phyloP scores from a whole-genome alignment of 2,113 vertebrate genomes.

The Pipra filicauda region DNA sequence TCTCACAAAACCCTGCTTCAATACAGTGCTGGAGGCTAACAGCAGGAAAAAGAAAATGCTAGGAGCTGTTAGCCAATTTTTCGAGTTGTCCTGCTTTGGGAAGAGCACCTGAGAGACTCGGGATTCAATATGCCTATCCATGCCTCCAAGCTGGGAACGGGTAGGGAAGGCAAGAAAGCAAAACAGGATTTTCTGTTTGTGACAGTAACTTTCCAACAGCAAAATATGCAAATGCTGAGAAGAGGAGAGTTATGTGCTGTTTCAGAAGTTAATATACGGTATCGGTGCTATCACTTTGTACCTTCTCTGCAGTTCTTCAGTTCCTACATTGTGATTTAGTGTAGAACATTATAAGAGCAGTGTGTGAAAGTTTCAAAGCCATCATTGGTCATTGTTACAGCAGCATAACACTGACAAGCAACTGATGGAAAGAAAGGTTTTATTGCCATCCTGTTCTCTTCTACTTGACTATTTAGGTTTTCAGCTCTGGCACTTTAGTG shows the following conservation, averaged over 20 bases:
- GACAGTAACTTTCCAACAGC: not conserved
- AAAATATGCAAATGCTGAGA: not conserved
- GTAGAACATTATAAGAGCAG: not conserved
- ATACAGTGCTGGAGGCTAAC: not conserved
- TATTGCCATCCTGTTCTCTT: not conserved
- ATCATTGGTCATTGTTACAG: conserved; percentile 51
- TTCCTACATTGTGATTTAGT: conserved; percentile 31
- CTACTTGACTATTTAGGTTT: not conserved
- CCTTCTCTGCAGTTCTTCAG: not conserved
- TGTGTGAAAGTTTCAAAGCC: conserved; percentile 35
- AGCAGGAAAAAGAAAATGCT: not conserved
- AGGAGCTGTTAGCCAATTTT: rapidly evolving
- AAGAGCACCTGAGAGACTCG: not conserved
- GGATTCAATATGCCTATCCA: not conserved
- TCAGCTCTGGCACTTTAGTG: not conserved
- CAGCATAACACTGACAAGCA: conserved; percentile 38
- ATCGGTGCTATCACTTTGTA: not conserved
- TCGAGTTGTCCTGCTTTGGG: not conserved
- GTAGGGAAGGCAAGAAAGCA: not conserved
- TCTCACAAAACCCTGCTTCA: not conserved
- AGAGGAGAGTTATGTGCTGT: not conserved
- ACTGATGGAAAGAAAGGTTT: conserved; percentile 47
- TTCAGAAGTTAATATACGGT: not conserved
- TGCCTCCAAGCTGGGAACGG: not conserved
- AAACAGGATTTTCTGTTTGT: not conserved